Conservation (phyloP, 2,888 invertebrate genomes). For the Lysandra bellargus region DNA sequence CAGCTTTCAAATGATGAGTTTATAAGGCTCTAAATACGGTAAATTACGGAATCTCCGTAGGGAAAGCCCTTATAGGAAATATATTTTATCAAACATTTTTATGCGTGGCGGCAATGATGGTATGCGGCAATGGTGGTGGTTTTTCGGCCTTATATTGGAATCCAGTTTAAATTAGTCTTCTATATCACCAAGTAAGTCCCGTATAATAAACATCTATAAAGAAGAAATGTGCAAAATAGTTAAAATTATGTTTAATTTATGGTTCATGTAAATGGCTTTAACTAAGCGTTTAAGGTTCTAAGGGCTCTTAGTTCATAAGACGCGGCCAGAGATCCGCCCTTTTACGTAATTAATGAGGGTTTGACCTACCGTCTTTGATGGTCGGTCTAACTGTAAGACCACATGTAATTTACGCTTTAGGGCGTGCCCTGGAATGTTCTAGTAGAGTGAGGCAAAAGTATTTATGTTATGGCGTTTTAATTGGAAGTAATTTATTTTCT, state of each 20-base stretch:
- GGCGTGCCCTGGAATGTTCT: not conserved
- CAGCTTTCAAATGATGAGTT: no score
- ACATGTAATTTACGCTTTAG: slow-evolving; percentile 9
- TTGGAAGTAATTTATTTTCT: no score
- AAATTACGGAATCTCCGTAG: no score
- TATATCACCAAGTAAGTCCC: not conserved
- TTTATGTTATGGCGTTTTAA: not conserved
- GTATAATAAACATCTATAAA: not conserved
- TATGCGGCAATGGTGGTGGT: no score
- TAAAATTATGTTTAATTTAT: slow-evolving; percentile 24
- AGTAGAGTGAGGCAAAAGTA: not conserved
- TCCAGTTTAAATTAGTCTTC: not conserved
- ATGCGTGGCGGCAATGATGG: no score
- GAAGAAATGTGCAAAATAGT: not conserved
- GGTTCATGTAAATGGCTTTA: slow-evolving; percentile 24
- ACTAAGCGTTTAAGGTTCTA: slow-evolving; percentile 45
- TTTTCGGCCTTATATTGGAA: not conserved
- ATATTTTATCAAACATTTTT: no score
- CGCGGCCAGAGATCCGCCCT: slow-evolving; percentile 49
- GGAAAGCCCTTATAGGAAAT: no score
- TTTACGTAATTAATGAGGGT: slow-evolving; percentile 63
- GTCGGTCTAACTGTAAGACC: not conserved
- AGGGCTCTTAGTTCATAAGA: slow-evolving; percentile 46
- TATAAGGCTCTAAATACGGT: no score
- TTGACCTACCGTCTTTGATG: slow-evolving; percentile 52